Base-by-base conservation (phyloP, 2,797 vertebrate species). In the Rhynchotus rufescens region DNA sequence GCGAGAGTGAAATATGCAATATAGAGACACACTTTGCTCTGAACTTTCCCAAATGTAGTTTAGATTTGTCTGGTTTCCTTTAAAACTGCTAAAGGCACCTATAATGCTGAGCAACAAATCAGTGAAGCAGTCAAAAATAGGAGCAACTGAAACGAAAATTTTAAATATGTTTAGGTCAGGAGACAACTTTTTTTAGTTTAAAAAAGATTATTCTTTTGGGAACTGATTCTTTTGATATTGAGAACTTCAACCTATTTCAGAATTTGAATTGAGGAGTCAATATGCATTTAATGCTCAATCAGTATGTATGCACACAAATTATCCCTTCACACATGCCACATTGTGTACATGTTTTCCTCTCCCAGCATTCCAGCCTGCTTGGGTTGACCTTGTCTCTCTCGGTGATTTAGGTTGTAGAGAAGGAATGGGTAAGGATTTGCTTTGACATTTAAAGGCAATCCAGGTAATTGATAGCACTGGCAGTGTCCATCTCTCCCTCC, bases 361-460 rank as follows among this genome's bases (percentile, higher is more conserved):
- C 36, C 88, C 83, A 13, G 93, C 96, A 96, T 98, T 97, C 97
- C 97, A 95, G 93, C 79, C 96, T 56, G 86, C 96, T 94, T 49
- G 90, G 97, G 95, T 79, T 86, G 96, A 96, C 97, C 97, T 92
- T 97, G 97, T 97, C 97, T 98, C 95, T 97, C 96, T 84, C 9
- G 10, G 96, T 98, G 98, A 98, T 98, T 98, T 98, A 98, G 88
- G 82, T 96, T 97, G 96, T 95, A 28, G 96, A 98, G 97, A 98
- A 97, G 97, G 97, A 96, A 97, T 93, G 96, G 97, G 90, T 92
- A 97, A 98, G 97, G 98, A 98, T 98, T 98, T 98, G 97, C 97
- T 97, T 97, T 98, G 97, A 98, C 97, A 76, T 98, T 98, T 98
- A 98, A 98, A 98, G 98, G 97, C 98, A 97, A 98, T 98, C 97